A percentile compares a stretch with the other conserved stretches of the same genome.
phyloP scores from a whole-genome alignment of 2,888 invertebrate genomes.

The Drosophila imparisetae region DNA sequence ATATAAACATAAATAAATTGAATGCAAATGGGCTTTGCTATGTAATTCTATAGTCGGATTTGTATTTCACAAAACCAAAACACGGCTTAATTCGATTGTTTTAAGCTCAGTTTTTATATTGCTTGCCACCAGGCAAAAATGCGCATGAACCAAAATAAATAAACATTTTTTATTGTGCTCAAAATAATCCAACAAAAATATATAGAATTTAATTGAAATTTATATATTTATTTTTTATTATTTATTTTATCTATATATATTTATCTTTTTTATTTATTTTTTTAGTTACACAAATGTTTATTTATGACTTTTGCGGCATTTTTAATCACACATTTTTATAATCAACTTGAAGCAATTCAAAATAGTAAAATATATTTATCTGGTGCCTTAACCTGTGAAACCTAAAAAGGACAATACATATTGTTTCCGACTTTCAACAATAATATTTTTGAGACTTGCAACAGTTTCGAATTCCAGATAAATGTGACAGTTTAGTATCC shows the following conservation, averaged over 20 bases:
- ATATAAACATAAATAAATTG: background rate
- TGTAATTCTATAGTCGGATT: background rate
- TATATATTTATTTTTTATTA: background rate
- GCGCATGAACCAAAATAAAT: background rate
- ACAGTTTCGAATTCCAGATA: background rate
- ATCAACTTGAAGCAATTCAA: too few species aligned
- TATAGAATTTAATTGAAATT: background rate
- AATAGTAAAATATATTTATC: too few species aligned
- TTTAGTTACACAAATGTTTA: background rate
- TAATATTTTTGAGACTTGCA: background rate
- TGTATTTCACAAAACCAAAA: conserved; percentile 5
- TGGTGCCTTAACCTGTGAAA: too few species aligned
- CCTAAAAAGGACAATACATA: background rate
- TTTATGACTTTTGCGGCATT: background rate
- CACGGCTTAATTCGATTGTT: conserved; percentile 11
- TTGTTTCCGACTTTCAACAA: background rate
- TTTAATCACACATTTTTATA: too few species aligned
- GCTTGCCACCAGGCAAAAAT: background rate
- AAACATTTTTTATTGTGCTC: background rate
- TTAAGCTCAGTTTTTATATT: background rate
- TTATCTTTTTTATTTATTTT: background rate
- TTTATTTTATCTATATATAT: background rate
- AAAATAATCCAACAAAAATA: background rate
- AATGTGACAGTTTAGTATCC: background rate
- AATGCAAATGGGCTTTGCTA: conserved; percentile 3